Evolutionary conservation across 1,140 invertebrate species (phyloP).

Genomic region (Leptoteleia sp.): DNA sequence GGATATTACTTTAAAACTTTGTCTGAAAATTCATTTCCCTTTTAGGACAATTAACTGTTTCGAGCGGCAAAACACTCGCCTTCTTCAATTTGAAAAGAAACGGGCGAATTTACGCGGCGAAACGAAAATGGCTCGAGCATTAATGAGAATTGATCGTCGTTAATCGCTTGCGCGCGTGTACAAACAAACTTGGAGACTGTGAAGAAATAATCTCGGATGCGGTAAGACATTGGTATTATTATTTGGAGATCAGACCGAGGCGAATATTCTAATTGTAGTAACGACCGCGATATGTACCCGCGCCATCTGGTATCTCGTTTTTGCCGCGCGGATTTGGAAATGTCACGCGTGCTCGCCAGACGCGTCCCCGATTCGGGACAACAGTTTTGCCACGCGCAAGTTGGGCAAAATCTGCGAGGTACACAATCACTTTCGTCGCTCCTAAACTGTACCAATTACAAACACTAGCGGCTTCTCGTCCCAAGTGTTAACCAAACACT

Average conservation of each 20-base stretch:
- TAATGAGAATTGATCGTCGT: too few species aligned
- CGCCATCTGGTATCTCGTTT: conserved; percentile 75
- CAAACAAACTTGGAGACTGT: too few species aligned
- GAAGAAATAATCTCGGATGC: conserved; percentile 22
- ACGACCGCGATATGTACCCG: conserved; percentile 74
- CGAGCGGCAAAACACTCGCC: too few species aligned
- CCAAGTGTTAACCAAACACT: conserved; percentile 79
- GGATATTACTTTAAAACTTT: too few species aligned
- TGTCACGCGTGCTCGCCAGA: conserved; percentile 17
- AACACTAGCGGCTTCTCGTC: conserved; percentile 78
- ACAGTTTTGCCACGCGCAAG: conserved; percentile 51
- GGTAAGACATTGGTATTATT: conserved; percentile 72
- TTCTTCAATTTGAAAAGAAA: too few species aligned
- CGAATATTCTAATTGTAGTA: conserved; percentile 64
- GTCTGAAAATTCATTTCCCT: too few species aligned
- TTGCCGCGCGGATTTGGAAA: conserved; percentile 52
- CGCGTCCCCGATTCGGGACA: conserved; percentile 28
- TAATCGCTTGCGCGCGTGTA: too few species aligned
- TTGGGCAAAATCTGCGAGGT: conserved; percentile 76
- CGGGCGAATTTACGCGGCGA: too few species aligned
- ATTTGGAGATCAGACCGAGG: conserved; percentile 76
- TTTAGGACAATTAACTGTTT: too few species aligned
- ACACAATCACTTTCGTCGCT: conserved; percentile 78
- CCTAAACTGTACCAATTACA: conserved; percentile 80
- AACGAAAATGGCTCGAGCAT: too few species aligned